phyloP scores from a whole-genome alignment of 2,113 vertebrate genomes.

The Anthoscopus minutus region DNA sequence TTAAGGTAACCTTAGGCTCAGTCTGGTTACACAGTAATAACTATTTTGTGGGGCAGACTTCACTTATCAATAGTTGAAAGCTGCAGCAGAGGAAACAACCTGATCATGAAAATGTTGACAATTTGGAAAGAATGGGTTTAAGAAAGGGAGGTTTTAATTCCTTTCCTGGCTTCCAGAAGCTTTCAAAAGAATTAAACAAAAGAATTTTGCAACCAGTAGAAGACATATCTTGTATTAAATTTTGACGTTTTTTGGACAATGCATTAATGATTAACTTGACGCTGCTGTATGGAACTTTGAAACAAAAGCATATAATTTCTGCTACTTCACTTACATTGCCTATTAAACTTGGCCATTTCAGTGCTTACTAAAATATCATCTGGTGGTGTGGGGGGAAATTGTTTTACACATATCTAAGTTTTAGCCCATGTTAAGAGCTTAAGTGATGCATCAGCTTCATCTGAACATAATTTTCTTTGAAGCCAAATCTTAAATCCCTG shows the following conservation, averaged over 20 bases:
- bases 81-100: neutral
- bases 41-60: neutral
- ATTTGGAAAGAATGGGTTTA: neutral
- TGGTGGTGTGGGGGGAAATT: neutral
- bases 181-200: neutral
- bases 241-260: neutral
- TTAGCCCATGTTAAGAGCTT: neutral
- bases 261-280: neutral
- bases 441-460: neutral
- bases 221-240: neutral
- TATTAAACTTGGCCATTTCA: neutral
- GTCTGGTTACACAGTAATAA: neutral
- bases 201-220: neutral
- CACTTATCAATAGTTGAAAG: conserved; percentile 22
- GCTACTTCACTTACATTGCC: neutral
- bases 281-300: neutral
- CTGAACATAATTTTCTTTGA: conserved; percentile 27
- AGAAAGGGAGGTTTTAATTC: neutral
- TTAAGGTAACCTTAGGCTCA: neutral
- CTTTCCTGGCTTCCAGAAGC: neutral
- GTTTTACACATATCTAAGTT: neutral
- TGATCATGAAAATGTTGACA: neutral
- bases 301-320: neutral
- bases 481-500: neutral
- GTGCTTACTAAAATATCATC: neutral